A percentile compares a stretch with the other conserved stretches of the same genome.
Evolutionary conservation across 30 jellyfish, hydroid and myxozoan species (phyloP).

Genomic region (Chrysaora quinquecirrha): DNA sequence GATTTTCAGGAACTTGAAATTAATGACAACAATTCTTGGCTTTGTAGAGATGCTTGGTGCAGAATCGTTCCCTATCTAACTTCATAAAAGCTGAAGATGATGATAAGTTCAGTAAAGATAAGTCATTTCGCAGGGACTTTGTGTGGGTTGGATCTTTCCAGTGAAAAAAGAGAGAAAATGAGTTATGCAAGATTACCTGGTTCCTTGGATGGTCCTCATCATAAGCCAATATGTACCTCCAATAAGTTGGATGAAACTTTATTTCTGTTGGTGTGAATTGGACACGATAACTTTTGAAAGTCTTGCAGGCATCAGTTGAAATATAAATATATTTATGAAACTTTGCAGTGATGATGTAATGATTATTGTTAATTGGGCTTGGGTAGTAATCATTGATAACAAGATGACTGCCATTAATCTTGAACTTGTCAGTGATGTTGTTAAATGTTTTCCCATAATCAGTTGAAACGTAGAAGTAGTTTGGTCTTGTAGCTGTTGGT

Average conservation of each 20-base stretch:
- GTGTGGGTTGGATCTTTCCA: too few species aligned
- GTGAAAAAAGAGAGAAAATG: too few species aligned
- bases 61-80: too few species aligned
- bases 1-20: too few species aligned
- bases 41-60: too few species aligned
- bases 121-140: too few species aligned
- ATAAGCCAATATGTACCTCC: slow-evolving; percentile 75
- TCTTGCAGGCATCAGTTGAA: slow-evolving; percentile 76
- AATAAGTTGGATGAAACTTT: slow-evolving; percentile 58
- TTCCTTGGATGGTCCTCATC: slow-evolving; percentile 89
- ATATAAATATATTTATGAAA: slow-evolving; percentile 74
- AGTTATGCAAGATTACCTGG: too few species aligned
- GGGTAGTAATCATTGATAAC: slow-evolving; percentile 85
- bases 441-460: slow-evolving; percentile 83
- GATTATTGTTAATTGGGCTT: slow-evolving; percentile 76
- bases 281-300: slow-evolving; percentile 38
- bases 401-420: slow-evolving; percentile 69
- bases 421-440: slow-evolving; percentile 70
- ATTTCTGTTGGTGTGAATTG: slow-evolving; percentile 82
- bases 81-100: too few species aligned
- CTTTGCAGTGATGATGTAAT: slow-evolving; percentile 82
- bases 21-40: too few species aligned
- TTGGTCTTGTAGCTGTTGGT: slow-evolving; percentile 68
- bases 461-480: slow-evolving; percentile 81
- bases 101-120: too few species aligned